phyloP scores from a whole-genome alignment of 1,140 invertebrate genomes.

The Hyles vespertilio region DNA sequence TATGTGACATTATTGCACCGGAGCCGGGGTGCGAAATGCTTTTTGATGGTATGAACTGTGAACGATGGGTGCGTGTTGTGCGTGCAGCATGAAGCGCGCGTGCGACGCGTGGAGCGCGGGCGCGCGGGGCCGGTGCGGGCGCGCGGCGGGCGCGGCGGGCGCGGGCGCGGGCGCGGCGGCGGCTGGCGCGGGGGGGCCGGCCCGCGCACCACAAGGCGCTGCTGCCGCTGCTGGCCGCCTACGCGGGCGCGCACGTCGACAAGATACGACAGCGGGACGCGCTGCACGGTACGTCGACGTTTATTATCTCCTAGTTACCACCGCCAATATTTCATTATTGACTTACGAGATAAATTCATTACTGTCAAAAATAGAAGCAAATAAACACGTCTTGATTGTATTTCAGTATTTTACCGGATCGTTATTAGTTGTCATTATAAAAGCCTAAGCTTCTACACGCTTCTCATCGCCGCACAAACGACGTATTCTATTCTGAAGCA shows the following conservation, averaged over 20 bases:
- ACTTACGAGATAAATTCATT: no score
- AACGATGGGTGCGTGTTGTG: not conserved
- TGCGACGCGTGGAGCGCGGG: constrained; percentile 40
- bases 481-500: not conserved
- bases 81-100: constrained; percentile 35
- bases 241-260: constrained; percentile 36
- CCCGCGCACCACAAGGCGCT: constrained; percentile 30
- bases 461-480: not conserved
- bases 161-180: not conserved
- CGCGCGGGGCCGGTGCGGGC: constrained; percentile 20
- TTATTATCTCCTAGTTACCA: no score
- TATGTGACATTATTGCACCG: no score
- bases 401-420: no score
- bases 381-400: no score
- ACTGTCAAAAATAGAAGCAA: no score
- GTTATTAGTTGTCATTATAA: no score
- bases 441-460: not conserved
- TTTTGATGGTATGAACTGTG: not conserved
- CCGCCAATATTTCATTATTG: no score
- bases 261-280: constrained; percentile 46
- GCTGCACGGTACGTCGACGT: constrained; percentile 32
- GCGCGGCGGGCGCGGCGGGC: constrained; percentile 16
- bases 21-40: not conserved
- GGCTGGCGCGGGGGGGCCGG: constrained; percentile 5
- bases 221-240: constrained; percentile 45